These are phyloP conservation scores for Griposia aprilina DNA, from an alignment of 2,888 invertebrate genomes.

Conservation along the genomic window DNA sequence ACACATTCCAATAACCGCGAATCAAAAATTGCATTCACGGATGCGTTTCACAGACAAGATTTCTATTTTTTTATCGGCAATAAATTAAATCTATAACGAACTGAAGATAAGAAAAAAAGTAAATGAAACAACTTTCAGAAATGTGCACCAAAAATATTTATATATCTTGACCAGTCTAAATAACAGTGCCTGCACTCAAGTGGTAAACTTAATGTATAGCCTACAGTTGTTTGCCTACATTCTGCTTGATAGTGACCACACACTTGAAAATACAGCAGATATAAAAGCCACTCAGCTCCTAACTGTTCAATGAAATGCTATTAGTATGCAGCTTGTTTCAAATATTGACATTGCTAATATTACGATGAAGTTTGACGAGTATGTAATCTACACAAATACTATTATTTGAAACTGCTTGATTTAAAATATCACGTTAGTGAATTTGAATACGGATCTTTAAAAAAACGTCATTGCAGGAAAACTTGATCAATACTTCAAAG, in stretches of 20 bases:
- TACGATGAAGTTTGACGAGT: conserved; percentile 28
- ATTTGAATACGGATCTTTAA: conserved; percentile 32
- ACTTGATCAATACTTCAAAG: conserved; percentile 38
- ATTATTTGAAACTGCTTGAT: conserved; percentile 24
- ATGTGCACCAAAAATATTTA: conserved; percentile 40
- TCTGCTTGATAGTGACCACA: conserved; percentile 61
- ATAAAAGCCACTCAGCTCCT: conserved; percentile 58
- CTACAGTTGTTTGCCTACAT: conserved; percentile 61
- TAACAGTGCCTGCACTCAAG: conserved; percentile 46
- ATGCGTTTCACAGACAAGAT: not conserved
- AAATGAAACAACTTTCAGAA: conserved; percentile 40
- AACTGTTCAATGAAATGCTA: conserved; percentile 64
- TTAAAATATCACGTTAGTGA: conserved; percentile 38
- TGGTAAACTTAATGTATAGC: conserved; percentile 52
- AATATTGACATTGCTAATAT: conserved; percentile 63
- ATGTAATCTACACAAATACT: conserved; percentile 28
- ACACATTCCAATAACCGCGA: not conserved
- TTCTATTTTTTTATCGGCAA: conserved; percentile 2
- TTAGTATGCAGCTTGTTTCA: conserved; percentile 54
- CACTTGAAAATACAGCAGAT: conserved; percentile 57
- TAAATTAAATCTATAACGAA: conserved; percentile 25
- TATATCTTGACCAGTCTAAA: conserved; percentile 45
- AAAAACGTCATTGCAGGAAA: conserved; percentile 23
- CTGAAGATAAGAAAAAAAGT: conserved; percentile 9
- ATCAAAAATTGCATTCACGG: conserved; percentile 3